Conservation (phyloP, 2,888 invertebrate genomes). For the Drosophila tripunctata region DNA sequence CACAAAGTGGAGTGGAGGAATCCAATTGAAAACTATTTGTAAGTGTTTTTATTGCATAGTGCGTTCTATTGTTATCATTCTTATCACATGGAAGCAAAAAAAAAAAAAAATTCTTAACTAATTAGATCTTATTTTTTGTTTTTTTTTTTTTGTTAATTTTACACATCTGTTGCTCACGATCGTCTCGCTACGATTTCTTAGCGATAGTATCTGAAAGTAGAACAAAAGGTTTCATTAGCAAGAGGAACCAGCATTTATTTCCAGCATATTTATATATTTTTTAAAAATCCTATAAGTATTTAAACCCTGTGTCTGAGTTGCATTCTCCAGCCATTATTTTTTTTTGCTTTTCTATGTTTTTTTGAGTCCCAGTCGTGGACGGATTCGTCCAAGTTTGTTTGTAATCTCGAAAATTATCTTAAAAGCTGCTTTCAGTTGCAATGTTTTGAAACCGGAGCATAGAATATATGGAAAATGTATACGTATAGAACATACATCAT, state of each 20-base stretch:
- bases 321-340: constrained; percentile 8
- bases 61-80: constrained; percentile 52
- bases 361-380: background rate
- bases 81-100: constrained; percentile 54
- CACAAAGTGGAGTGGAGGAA: constrained; percentile 21
- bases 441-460: background rate
- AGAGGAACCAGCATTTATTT: background rate
- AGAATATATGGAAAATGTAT: background rate
- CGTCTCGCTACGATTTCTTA: constrained; percentile 31
- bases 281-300: constrained; percentile 21
- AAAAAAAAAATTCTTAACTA: constrained; percentile 38
- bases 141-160: constrained; percentile 14
- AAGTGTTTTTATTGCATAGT: constrained; percentile 46
- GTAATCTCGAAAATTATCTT: background rate
- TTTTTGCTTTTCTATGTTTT: constrained; percentile 8
- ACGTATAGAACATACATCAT: background rate
- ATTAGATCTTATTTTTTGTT: constrained; percentile 7
- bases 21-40: constrained; percentile 25
- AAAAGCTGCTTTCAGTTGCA: background rate
- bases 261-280: background rate
- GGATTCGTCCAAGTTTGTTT: background rate
- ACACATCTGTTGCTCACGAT: constrained; percentile 28
- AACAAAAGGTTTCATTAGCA: constrained; percentile 48
- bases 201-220: constrained; percentile 65
- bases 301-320: constrained; percentile 58